phyloP scores from a whole-genome alignment of 2,113 vertebrate species.

The Micronycteris hirsuta region DNA sequence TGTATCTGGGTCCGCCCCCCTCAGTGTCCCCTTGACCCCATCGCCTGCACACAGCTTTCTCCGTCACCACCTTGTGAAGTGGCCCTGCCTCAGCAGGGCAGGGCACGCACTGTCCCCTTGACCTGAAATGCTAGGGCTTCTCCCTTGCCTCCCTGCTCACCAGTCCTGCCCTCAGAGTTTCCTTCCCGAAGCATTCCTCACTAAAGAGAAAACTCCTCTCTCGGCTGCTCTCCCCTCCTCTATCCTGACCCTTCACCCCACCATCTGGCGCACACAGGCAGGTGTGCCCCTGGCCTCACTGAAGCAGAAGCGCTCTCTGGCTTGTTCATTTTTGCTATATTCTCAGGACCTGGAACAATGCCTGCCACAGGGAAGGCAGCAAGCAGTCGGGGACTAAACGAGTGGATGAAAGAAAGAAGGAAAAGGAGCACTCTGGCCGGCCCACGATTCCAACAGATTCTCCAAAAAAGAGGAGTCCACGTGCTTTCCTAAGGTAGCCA shows the following conservation, averaged over 20 bases:
- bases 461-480: not conserved
- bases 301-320: not conserved
- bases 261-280: not conserved
- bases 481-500: not conserved
- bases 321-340: not conserved
- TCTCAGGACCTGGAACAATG: not conserved
- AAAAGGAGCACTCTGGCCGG: not conserved
- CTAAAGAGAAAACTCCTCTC: not conserved
- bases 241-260: not conserved
- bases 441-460: not conserved
- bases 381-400: not conserved
- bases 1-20: not conserved
- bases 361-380: not conserved
- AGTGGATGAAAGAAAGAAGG: not conserved
- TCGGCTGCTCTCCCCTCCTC: not conserved
- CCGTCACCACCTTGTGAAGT: rapidly evolving
- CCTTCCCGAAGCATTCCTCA: not conserved
- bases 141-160: not conserved
- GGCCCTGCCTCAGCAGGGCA: not conserved
- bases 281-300: not conserved
- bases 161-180: not conserved
- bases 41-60: not conserved
- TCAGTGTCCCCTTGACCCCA: not conserved
- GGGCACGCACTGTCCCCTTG: not conserved
- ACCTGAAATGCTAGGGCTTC: rapidly evolving